Evolutionary conservation across 2,888 invertebrate species (phyloP).

Genomic region (Tetragonula carbonaria): DNA sequence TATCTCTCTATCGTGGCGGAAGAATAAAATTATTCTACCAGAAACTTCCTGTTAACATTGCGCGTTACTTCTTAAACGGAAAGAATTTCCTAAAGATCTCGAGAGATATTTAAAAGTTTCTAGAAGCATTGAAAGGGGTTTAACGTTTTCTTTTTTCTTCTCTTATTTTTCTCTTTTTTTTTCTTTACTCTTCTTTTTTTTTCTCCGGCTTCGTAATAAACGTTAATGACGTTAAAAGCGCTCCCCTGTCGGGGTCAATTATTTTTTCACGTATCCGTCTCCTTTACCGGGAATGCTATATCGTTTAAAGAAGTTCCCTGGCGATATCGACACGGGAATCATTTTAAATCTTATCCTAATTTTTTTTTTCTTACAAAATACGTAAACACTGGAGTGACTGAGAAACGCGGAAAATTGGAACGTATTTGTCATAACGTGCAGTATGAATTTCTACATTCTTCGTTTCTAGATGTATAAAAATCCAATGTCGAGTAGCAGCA

Average conservation of each 20-base stretch:
- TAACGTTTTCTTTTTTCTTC: background rate
- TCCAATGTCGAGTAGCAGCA: no score
- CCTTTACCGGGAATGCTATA: background rate
- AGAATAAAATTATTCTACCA: conserved; percentile 25
- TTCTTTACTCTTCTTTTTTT: background rate
- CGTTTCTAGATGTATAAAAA: no score
- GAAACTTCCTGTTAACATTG: conserved; percentile 32
- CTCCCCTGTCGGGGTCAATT: conserved; percentile 7
- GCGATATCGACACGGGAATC: background rate
- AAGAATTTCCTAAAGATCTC: conserved; percentile 16
- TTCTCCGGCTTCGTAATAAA: background rate
- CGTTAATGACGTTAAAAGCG: conserved; percentile 18
- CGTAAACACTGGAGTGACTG: background rate
- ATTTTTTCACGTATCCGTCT: background rate
- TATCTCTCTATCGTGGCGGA: conserved; percentile 12
- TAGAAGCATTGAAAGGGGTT: conserved; percentile 6
- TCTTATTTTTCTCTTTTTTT: background rate
- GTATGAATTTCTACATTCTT: no score
- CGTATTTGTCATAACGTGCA: no score
- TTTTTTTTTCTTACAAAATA: background rate
- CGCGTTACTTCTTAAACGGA: conserved; percentile 15
- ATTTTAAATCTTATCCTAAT: background rate
- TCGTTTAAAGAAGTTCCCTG: background rate
- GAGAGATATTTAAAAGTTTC: conserved; percentile 37
- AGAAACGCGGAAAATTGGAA: background rate